Base-by-base conservation (phyloP, 2,797 vertebrate genomes). In the Falco biarmicus region DNA sequence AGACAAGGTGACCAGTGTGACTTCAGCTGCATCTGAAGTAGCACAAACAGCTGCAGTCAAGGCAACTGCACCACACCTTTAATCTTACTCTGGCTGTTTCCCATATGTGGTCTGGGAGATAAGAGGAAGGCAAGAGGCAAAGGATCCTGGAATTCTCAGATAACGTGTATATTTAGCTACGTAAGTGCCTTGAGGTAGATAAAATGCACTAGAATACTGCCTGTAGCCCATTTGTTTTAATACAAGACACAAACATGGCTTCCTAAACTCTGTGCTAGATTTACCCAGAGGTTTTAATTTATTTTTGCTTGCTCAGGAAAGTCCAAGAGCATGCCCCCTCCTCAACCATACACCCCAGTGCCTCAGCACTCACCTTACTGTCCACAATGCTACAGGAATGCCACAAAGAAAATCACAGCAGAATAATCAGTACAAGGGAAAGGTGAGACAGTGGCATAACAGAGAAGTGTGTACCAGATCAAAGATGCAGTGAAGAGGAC, bases 161-260 rank as follows among this genome's bases (percentile, higher is more conserved):
- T 91, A 93, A 87, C 2, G n/a, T 8, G 57, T 87, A 68, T 81
- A 80, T 95, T 95, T 95, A 93, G 94, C 79, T 20, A 84, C 1
- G 0, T 26, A 77, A 94, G 80, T 47, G 73, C 70, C 50, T 4
- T 2, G 57, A 90, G 75, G 53, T 50, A 6, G 54, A 90, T 66
- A 93, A 90, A 94, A 18, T 5, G 15, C 68, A 71, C 64, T 19
- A 29, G 10, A 63, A 70, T 0, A 9, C 43, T 17, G 11, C 11
- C 81, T 78, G n/a, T 6, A 69, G 15, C 64, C 21, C 57, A 37
- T 12, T 51, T 24, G n/a, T n/a, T 74, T 57, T n/a, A 21, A n/a
- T 1, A 22, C 7, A 45, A 64, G n/a, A 43, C 53, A 32, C 32
- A 26, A 47, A 22, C 10, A n/a, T 0, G 4, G 3, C 29, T 66